These are phyloP conservation scores for Pithecia hirsuta DNA, from an alignment of 2,797 vertebrate genomes.

Conservation along the genomic window DNA sequence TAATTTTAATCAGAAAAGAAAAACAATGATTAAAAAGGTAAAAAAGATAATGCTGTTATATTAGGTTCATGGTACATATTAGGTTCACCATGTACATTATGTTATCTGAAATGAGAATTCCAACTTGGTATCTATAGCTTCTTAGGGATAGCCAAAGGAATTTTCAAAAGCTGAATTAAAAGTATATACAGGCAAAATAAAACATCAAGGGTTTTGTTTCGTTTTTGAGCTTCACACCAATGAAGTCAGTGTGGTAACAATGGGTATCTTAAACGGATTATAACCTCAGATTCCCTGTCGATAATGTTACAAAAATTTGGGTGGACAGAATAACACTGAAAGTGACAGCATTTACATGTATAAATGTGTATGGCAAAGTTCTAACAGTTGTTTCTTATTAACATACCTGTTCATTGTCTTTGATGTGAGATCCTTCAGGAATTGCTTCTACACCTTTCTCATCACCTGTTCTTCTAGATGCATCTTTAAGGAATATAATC, in stretches of 20 bases:
- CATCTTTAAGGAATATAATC: conserved; percentile 94
- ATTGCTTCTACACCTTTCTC: conserved; percentile 94
- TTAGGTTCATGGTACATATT: not conserved
- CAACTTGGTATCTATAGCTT: not conserved
- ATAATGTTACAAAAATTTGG: not conserved
- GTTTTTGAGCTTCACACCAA: not conserved
- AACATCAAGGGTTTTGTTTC: not conserved
- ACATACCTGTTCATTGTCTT: conserved; percentile 97
- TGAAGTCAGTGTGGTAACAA: not conserved
- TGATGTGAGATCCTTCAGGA: conserved; percentile 96
- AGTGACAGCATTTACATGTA: not conserved
- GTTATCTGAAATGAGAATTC: not conserved
- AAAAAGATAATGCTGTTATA: not conserved
- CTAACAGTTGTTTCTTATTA: not conserved
- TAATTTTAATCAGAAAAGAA: conserved; percentile 20
- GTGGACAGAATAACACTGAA: not conserved
- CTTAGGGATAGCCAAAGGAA: not conserved
- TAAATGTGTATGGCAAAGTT: not conserved
- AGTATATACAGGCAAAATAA: not conserved
- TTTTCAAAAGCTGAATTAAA: not conserved
- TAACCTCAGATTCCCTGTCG: not conserved
- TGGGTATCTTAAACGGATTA: not conserved
- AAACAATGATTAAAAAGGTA: not conserved
- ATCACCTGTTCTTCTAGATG: conserved; percentile 94
- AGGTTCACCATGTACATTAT: not conserved